Evolutionary conservation across 2,113 vertebrate species (phyloP), one percentile per base, ranked within the genome.

Genomic region (Xerus inauris): DNA sequence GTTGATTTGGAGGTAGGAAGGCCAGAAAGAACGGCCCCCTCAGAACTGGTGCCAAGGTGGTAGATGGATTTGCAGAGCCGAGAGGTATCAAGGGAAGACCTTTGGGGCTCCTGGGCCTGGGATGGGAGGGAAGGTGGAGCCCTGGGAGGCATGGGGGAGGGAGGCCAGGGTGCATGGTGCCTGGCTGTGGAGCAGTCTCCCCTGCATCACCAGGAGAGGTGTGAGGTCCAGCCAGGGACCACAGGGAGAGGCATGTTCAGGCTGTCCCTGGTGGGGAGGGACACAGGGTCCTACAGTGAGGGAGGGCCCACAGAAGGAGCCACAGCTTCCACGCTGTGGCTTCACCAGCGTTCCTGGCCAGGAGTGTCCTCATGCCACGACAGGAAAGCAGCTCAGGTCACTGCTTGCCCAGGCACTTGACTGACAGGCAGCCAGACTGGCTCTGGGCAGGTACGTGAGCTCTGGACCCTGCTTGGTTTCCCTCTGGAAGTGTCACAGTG

Each of bases 271-370:
- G 40, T 6, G 2, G 62, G 45, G n/a, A 24, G n/a, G 62, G 38
- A 24, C 59, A 19, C 40, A 28, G 42, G 26, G 14, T 40, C 79
- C 42, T 20, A 3, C 9, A 4, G 0, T 7, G 38, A 57, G 80
- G 64, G 42, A 42, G 30, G 12, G 13, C 45, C 47, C 73, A 5
- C 30, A 6, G 28, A 19, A 45, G 79, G 59, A 75, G 16, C 49
- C 20, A 6, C 2, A 8, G 49, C n/a, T n/a, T n/a, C 73, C 1
- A 3, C 3, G 2, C 17, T 20, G 1, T 2, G 57, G 57, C 76
- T 32, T 57, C 45, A 5, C 22, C 1, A 5, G 51, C 13, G 2
- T 51, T 64, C 51, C 54, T 4, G 45, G 73, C 9, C 32, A 1
- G n/a, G n/a, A n/a, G 54, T 40, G n/a, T 51, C 79, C 51, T 35